Percentiles rank a stretch among this genome's conserved stretches.
phyloP scores from a whole-genome alignment of 1,140 invertebrate genomes.

The Drosophila oshimai region DNA sequence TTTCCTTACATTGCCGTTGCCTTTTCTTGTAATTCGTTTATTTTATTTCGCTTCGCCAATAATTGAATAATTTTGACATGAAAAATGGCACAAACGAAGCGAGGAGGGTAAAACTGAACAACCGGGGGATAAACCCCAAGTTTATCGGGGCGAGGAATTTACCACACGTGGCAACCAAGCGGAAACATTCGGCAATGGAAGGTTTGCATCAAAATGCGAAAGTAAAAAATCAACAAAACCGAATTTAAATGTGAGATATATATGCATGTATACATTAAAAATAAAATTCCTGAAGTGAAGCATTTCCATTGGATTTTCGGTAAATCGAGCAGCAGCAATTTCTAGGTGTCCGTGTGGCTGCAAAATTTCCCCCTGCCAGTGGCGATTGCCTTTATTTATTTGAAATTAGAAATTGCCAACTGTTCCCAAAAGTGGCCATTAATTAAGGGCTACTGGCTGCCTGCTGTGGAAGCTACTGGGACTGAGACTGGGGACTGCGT shows the following conservation, averaged over 20 bases:
- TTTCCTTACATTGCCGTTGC: not conserved
- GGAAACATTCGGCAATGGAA: slow-evolving; percentile 15
- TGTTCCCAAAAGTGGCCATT: slow-evolving; percentile 59
- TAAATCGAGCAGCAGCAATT: slow-evolving; percentile 21
- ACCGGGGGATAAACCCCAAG: not conserved
- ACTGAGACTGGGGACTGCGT: slow-evolving; percentile 16
- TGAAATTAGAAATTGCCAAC: slow-evolving; percentile 65
- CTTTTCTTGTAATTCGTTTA: slow-evolving; percentile 6
- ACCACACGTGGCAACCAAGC: slow-evolving; percentile 20
- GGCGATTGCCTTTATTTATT: slow-evolving; percentile 53
- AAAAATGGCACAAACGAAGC: slow-evolving; percentile 47
- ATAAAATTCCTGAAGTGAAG: slow-evolving; percentile 39
- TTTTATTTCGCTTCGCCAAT: slow-evolving; percentile 44
- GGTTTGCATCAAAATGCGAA: not conserved
- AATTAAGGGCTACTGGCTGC: slow-evolving; percentile 49
- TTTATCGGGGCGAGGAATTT: slow-evolving; percentile 2
- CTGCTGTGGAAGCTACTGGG: slow-evolving; percentile 19
- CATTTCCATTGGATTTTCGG: slow-evolving; percentile 19
- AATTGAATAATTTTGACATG: slow-evolving; percentile 71
- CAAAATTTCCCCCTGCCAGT: not conserved
- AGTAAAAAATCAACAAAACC: slow-evolving; percentile 1
- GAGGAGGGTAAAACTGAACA: not conserved
- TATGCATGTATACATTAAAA: slow-evolving; percentile 27
- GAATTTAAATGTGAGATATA: not conserved
- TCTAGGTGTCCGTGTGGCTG: not conserved